phyloP scores from a whole-genome alignment of 2,888 invertebrate species.

The Zootermopsis nevadensis region DNA sequence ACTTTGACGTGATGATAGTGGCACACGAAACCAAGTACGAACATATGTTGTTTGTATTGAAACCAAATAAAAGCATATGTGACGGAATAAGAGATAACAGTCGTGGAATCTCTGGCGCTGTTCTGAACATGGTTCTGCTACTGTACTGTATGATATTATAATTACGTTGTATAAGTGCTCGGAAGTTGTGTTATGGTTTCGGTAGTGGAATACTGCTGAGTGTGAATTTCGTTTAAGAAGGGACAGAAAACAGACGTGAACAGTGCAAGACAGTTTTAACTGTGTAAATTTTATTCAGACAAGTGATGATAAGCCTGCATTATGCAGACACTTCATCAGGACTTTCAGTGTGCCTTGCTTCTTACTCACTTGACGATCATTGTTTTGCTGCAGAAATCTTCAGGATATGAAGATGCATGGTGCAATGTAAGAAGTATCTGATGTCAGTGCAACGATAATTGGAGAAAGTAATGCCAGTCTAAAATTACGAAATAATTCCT shows the following conservation, averaged over 20 bases:
- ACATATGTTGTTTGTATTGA: background rate
- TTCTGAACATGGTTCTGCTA: too few species aligned
- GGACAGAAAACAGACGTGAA: background rate
- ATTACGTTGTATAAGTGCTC: too few species aligned
- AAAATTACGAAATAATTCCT: too few species aligned
- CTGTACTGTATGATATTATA: too few species aligned
- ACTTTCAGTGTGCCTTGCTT: background rate
- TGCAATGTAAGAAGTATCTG: background rate
- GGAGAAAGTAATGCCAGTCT: too few species aligned
- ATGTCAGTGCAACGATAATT: too few species aligned
- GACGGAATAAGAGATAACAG: background rate
- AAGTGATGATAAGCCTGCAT: background rate
- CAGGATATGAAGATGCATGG: background rate
- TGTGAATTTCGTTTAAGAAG: too few species aligned
- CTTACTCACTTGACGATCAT: background rate
- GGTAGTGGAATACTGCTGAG: too few species aligned
- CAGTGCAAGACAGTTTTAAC: background rate
- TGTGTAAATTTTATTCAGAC: background rate
- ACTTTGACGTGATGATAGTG: background rate
- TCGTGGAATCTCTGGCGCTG: too few species aligned
- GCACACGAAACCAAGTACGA: background rate
- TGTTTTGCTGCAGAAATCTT: background rate
- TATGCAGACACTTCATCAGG: background rate
- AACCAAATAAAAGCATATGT: background rate
- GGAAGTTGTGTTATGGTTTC: too few species aligned